A percentile compares a stretch with the other conserved stretches of the same genome.
Evolutionary conservation across 2,797 vertebrate genomes (phyloP).

Genomic region (Alexandromys oeconomus): DNA sequence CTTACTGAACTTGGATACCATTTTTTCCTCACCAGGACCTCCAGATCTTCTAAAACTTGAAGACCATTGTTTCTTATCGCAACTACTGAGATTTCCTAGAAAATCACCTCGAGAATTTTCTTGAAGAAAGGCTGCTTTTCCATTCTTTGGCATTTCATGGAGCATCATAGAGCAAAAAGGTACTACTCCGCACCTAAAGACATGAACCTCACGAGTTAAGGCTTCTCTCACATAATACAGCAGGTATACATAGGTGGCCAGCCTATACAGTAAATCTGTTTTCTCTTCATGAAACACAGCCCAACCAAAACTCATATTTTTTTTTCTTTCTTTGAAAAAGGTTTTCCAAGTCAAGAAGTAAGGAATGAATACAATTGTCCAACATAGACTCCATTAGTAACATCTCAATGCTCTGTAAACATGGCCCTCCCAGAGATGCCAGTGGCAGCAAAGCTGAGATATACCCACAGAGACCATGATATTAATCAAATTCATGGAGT

Average conservation of each 20-base stretch:
- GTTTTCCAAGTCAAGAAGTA: constrained; percentile 65
- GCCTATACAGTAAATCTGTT: not conserved
- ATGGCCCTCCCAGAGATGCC: constrained; percentile 70
- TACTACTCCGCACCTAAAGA: not conserved
- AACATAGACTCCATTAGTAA: constrained; percentile 80
- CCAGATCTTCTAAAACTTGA: not conserved
- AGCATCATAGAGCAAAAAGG: not conserved
- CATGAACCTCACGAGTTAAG: not conserved
- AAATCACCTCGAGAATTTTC: not conserved
- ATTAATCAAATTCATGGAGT: constrained; percentile 79
- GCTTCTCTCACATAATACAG: not conserved
- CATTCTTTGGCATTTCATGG: not conserved
- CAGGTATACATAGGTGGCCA: not conserved
- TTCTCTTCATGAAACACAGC: not conserved
- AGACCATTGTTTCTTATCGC: not conserved
- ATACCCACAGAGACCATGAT: constrained; percentile 41
- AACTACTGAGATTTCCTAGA: not conserved
- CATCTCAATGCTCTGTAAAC: constrained; percentile 84
- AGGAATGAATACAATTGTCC: constrained; percentile 78
- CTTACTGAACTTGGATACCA: not conserved
- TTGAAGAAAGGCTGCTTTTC: not conserved
- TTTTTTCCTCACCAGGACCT: not conserved
- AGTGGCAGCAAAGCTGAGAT: constrained; percentile 78
- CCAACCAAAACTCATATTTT: not conserved
- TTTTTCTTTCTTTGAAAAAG: constrained; percentile 46